Base-by-base conservation (phyloP, 2,113 vertebrate genomes). In the Piaya cayana region DNA sequence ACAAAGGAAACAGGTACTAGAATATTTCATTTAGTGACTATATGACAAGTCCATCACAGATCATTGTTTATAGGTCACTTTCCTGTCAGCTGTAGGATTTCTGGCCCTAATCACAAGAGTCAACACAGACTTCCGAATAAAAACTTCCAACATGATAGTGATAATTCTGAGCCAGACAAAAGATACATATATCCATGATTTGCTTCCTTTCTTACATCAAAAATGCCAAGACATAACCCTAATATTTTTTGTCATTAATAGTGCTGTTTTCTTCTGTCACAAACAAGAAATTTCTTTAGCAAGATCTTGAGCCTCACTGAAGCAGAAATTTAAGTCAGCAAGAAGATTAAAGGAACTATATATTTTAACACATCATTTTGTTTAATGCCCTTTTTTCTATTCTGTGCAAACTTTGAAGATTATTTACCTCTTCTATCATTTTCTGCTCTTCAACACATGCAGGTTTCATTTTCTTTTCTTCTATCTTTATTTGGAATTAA, bases 101-200 rank as follows among this genome's bases (percentile, higher is more conserved):
- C 96, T 97, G 96, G 95, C 94, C 93, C 95, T 97, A 98, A 98
- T 97, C 97, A 97, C 93, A 70, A 97, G 96, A 97, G 97, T 97
- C 97, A 98, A 98, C 97, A 98, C 94, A 97, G 94, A 96, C 96
- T 98, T 98, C 97, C 97, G 95, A 97, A 97, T 97, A 96, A 97
- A 98, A 98, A 98, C 97, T 97, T 97, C 92, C 97, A 98, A 95
- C 84, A n/a, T 74, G 95, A 96, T 81, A 96, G 74, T 97, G 96
- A 97, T 97, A 91, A 97, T 96, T 97, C 90, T 5, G 4, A 97
- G 95, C 75, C 70, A 58, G 95, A 96, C 88, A 96, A 97, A 97
- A 92, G 86, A 90, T 71, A 68, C 64, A 55, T 96, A 95, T 86
- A 79, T 95, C 92, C 63, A 68, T 96, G 87, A 86, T 95, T 88